Conservation (phyloP, 2,888 invertebrate genomes). For the Eupithecia subumbrata region DNA sequence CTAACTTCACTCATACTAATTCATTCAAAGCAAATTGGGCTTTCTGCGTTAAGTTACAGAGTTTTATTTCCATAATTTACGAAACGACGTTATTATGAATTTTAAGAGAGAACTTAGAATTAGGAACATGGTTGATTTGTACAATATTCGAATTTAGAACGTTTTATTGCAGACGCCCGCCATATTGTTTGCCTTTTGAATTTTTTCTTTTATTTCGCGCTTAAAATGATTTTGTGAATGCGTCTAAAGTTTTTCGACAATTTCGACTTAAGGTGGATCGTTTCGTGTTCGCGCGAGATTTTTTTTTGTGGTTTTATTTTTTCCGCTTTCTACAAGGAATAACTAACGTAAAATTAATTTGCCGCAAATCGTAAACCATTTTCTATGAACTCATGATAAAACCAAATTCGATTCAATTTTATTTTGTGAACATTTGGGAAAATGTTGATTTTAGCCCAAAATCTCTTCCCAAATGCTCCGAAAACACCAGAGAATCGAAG, state of each 20-base stretch:
- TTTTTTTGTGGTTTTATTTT: too few relatives aligned
- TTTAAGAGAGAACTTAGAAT: constrained; percentile 11
- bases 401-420: too few relatives aligned
- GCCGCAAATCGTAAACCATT: too few relatives aligned
- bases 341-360: too few relatives aligned
- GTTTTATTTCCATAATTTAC: constrained; percentile 21
- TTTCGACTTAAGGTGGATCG: not conserved
- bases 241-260: not conserved
- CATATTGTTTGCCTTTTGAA: not conserved
- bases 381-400: too few relatives aligned
- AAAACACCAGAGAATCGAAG: too few relatives aligned
- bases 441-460: too few relatives aligned
- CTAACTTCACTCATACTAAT: constrained; percentile 20
- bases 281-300: too few relatives aligned
- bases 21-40: constrained; percentile 22
- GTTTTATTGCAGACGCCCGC: not conserved
- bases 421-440: too few relatives aligned
- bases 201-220: not conserved
- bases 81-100: not conserved
- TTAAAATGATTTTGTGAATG: not conserved
- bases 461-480: too few relatives aligned
- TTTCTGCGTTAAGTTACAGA: constrained; percentile 15
- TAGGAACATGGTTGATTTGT: constrained; percentile 17
- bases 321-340: too few relatives aligned
- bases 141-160: constrained; percentile 6